phyloP scores from a whole-genome alignment of 2,888 invertebrate genomes.

The Byasa hedistus region DNA sequence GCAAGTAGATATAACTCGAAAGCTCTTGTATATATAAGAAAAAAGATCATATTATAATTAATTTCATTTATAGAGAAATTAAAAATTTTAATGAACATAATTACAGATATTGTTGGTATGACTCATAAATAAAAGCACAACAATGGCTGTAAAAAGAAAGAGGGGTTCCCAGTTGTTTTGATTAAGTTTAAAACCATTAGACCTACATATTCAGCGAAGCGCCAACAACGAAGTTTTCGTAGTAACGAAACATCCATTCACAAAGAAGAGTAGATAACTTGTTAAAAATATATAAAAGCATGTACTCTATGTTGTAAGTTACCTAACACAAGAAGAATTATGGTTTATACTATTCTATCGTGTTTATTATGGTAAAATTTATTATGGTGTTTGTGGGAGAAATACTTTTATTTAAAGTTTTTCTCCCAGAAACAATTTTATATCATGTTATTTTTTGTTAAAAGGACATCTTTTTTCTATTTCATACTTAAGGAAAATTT shows the following conservation, averaged over 20 bases:
- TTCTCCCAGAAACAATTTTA: not conserved
- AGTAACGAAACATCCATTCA: conserved; percentile 32
- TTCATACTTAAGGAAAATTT: not conserved
- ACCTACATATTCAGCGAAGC: conserved; percentile 59
- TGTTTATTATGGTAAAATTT: not conserved
- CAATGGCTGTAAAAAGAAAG: conserved; percentile 16
- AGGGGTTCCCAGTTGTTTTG: conserved; percentile 32
- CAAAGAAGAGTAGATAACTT: conserved; percentile 9
- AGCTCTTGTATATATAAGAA: not conserved
- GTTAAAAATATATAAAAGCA: not conserved
- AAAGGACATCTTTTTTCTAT: not conserved
- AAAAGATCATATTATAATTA: not conserved
- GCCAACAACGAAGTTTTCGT: conserved; percentile 47
- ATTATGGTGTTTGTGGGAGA: not conserved
- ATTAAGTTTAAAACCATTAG: conserved; percentile 59
- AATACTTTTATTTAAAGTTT: not conserved
- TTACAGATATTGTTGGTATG: not conserved
- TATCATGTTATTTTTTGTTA: too few species aligned
- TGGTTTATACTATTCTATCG: not conserved
- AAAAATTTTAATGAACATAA: not conserved
- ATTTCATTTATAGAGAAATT: not conserved
- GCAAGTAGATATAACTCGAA: not conserved
- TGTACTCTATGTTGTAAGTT: not conserved
- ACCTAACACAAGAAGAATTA: not conserved
- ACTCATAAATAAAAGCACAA: not conserved